Evolutionary conservation across 2,113 vertebrate genomes (phyloP), one percentile per base, ranked within the genome.

Genomic region (Etheostoma spectabile): DNA sequence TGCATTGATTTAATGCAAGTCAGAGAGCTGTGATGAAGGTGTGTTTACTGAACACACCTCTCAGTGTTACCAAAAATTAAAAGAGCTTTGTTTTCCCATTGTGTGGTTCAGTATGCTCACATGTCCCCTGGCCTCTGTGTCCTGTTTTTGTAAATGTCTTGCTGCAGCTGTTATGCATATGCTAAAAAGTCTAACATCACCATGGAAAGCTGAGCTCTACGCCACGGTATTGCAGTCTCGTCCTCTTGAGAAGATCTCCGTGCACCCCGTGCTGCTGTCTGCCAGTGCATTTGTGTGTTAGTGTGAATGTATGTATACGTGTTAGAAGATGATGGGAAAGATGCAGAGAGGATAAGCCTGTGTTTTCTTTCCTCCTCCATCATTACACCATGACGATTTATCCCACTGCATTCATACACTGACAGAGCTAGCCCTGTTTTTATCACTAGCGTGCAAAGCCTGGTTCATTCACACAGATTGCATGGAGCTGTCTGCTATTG

Each of bases 151-250:
- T 82, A 77, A 86, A 90, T 66, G 86, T 68, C 48, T 86, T 62
- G 30, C 77, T 89, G 80, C 81, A 60, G 83, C 77, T 86, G 78
- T 83, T 86, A 80, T 86, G 73, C 88, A 91, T 87, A 91, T 86
- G 24, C 22, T 65, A 69, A 86, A 84, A 85, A 88, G 80, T 69
- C 76, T 88, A 63, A 53, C 5, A 16, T 92, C 75, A 85, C 92
- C 90, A 93, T 92, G 91, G 92, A 68, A 89, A 86, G 75, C 76
- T 83, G 81, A 66, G 79, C 76, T 70, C 46, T 78, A 60, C 1
- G 0, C 81, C 56, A 42, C 80, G 45, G 59, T 74, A 64, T 70
- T 57, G 80, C 76, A 63, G 82, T 84, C 70, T 85, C 2, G 10
- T 42, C 64, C 76, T 68, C 71, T 19, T 61, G 52, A 84, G 51